Conservation (phyloP, 2,888 invertebrate species). For the Euproctis similis region DNA sequence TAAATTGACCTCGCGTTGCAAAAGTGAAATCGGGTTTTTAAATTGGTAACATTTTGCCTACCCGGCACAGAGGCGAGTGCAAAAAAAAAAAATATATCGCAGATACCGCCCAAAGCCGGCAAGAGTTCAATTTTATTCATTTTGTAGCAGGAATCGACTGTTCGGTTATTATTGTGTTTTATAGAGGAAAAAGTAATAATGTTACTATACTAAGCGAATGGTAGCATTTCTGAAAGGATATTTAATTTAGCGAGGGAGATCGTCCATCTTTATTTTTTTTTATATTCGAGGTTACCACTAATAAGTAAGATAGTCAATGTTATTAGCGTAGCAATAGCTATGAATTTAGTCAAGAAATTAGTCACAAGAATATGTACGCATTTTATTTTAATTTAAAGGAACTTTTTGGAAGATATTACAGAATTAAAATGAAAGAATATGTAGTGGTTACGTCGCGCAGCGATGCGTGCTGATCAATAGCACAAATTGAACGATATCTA, state of each 20-base stretch:
- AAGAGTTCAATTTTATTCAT: constrained; percentile 27
- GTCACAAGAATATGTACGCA: too few species aligned
- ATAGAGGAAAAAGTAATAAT: constrained; percentile 27
- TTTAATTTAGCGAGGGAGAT: constrained; percentile 8
- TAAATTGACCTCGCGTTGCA: constrained; percentile 30
- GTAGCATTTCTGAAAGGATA: constrained; percentile 10
- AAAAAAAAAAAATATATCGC: constrained; percentile 20
- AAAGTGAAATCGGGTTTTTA: constrained; percentile 33
- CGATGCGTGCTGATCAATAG: too few species aligned
- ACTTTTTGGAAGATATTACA: too few species aligned
- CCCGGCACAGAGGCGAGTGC: constrained; percentile 29
- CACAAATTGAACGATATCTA: too few species aligned
- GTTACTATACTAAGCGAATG: constrained; percentile 11
- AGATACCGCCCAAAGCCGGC: constrained; percentile 45
- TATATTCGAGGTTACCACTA: too few species aligned
- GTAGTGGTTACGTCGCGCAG: too few species aligned
- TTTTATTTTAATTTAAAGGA: too few species aligned
- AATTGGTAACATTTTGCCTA: constrained; percentile 39
- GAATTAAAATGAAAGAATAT: too few species aligned
- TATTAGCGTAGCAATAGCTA: too few species aligned
- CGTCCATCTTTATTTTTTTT: too few species aligned
- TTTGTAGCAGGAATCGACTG: constrained; percentile 25
- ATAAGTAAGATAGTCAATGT: too few species aligned
- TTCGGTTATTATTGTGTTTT: constrained; percentile 26
- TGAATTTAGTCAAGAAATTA: too few species aligned